Evolutionary conservation across 2,888 invertebrate genomes (phyloP), one percentile per base, ranked within the genome.

Genomic region (Pseudoips prasinana): DNA sequence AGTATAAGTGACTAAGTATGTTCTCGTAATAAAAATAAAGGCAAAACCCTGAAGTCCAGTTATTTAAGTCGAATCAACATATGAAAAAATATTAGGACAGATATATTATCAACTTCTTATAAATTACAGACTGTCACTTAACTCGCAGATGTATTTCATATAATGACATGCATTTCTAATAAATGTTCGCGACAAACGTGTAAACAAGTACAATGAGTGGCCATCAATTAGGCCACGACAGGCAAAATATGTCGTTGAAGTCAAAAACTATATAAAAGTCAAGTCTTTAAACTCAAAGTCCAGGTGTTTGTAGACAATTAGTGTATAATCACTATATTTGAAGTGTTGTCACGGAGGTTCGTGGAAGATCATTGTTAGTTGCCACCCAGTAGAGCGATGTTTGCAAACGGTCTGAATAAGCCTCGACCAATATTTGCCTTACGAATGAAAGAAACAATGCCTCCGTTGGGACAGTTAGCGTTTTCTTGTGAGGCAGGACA

Each of bases 371-470:
- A 70, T 88, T 87, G 86, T 87, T 73, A 64, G 64, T 51, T 50
- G 76, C 87, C 87, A 86, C 87, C 87, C 85, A 84, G 83, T 73
- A 77, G 77, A 64, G 53, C 51, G 43, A 54, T 87, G 87, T 88
- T 87, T 87, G 86, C 85, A 85, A 86, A 82, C 85, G 73, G 54
- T 47, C 73, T 79, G 74, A 82, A 86, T 82, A 73, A 72, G 64
- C 64, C 65, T 69, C 74, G 57, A 65, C 77, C 84, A 87, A 86
- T 87, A 87, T 88, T 88, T 87, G 86, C 81, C 61, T 66, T 84
- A 68, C 73, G 86, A 81, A 80, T 82, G 82, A 82, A 82, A 70
- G 79, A 87, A 86, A 87, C 87, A 88, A 87, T 76, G 75, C 77
- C 68, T 61, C 70, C 67, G 68, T 64, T 68, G 79, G 81, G 80